A percentile compares a stretch with the other conserved stretches of the same genome.
phyloP scores from a whole-genome alignment of 1,140 invertebrate genomes.

The Ylistrum balloti region DNA sequence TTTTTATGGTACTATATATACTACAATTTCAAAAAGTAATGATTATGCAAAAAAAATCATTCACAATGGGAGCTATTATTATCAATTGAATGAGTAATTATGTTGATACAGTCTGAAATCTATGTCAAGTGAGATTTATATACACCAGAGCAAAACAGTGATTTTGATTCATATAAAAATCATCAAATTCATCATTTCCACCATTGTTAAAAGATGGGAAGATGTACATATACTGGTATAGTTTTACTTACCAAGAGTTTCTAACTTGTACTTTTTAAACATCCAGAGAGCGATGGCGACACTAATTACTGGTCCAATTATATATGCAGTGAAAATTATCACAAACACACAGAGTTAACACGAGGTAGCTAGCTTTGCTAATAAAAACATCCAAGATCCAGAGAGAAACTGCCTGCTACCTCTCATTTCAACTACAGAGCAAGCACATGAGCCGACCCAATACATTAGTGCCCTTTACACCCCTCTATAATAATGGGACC shows the following conservation, averaged over 20 bases:
- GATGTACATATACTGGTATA: background rate
- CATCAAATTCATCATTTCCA: too few species aligned
- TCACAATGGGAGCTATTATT: too few species aligned
- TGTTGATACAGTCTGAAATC: too few species aligned
- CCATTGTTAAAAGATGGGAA: too few species aligned
- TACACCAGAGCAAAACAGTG: too few species aligned
- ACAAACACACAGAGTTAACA: slow-evolving; percentile 11
- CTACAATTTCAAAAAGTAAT: too few species aligned
- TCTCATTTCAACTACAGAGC: background rate
- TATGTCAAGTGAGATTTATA: too few species aligned
- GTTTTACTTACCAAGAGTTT: background rate
- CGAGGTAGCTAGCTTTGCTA: background rate
- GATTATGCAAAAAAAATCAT: too few species aligned
- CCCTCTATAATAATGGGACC: background rate
- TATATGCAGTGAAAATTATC: background rate
- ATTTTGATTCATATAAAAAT: too few species aligned
- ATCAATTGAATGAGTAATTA: too few species aligned
- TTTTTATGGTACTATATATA: too few species aligned
- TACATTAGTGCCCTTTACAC: background rate
- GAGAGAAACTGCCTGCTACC: slow-evolving; percentile 21
- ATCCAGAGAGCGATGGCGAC: background rate
- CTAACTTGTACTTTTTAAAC: background rate
- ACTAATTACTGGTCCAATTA: slow-evolving; percentile 9
- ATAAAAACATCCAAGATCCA: slow-evolving; percentile 6
- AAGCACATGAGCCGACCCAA: slow-evolving; percentile 24